These are phyloP conservation scores for Molossus molossus DNA, from an alignment of 2,797 vertebrate species.

Conservation along the genomic window DNA sequence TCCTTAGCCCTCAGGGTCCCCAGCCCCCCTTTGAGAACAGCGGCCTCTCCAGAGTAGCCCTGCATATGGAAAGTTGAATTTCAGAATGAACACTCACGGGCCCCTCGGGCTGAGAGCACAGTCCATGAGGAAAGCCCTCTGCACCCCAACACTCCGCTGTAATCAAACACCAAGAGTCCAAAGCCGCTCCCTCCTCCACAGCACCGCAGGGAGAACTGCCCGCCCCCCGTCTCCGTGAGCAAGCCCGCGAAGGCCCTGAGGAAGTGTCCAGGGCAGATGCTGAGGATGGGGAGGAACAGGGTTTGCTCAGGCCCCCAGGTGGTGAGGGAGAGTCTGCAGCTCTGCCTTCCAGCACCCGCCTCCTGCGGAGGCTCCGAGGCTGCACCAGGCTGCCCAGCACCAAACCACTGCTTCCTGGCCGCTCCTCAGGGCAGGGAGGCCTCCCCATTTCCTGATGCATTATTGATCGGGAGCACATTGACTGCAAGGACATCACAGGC, in stretches of 20 bases:
- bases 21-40: neutral
- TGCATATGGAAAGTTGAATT: neutral
- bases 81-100: neutral
- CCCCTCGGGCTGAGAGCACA: neutral
- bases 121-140: neutral
- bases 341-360: too few species aligned
- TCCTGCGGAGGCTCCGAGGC: too few species aligned
- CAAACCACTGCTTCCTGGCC: constrained; percentile 54
- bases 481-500: constrained; percentile 85
- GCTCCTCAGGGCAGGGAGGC: neutral
- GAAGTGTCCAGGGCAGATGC: too few species aligned
- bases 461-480: constrained; percentile 87
- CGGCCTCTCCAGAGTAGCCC: neutral
- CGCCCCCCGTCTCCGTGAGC: neutral
- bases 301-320: too few species aligned
- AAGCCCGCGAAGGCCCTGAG: neutral
- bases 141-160: neutral
- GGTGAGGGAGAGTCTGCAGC: too few species aligned
- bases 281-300: too few species aligned
- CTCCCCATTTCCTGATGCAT: constrained; percentile 84
- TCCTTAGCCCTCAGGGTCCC: neutral
- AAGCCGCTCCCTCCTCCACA: neutral
- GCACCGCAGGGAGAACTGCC: neutral
- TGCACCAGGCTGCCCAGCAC: neutral
- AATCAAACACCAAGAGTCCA: neutral